Base-by-base conservation (phyloP, 2,797 vertebrate species). In the Acridotheres tristis region DNA sequence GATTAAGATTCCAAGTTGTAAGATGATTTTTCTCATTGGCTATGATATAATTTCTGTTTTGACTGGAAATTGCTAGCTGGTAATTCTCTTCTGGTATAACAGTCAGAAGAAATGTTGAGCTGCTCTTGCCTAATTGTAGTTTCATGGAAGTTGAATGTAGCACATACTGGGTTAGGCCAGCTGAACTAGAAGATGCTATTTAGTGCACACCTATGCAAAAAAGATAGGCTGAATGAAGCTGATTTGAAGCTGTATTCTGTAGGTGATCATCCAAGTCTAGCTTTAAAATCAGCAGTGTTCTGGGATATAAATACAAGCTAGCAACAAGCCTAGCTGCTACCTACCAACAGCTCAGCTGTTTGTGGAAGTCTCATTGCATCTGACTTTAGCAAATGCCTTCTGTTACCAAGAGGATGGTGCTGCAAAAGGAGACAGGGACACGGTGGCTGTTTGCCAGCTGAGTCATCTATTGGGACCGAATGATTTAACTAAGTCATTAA, bases 131-230 rank as follows among this genome's bases (percentile, higher is more conserved):
- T 34, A n/a, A 34, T 32, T 43, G 34, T 58, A 38, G 66, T 74
- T 88, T 90, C n/a, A 25, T 4, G 47, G 67, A 76, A 59, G 30
- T 36, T 82, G 65, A 38, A 58, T 19, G 38, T 45, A 69, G 23
- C 23, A 71, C n/a, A 20, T 29, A 13, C 34, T 59, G 51, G 20
- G 18, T 76, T 57, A 50, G 69, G 47, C 57, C 54, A 80, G 75
- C 63, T 43, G 95, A 91, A 77, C 59, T 89, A 73, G 32, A 83
- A 58, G 57, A 20, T 91, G 48, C n/a, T 48, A 18, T 42, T 89
- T 58, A 72, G 18, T 9, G 59, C 23, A 16, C 25, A 51, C 7
- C 2, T 32, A 29, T 15, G 16, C 1, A 1, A 16, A 75, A 78
- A 78, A 67, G 16, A 42, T 42, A 42, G 50, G 40, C 69, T 89